phyloP scores from a whole-genome alignment of 2,797 vertebrate species.

The Stomatorhinus walkeri region DNA sequence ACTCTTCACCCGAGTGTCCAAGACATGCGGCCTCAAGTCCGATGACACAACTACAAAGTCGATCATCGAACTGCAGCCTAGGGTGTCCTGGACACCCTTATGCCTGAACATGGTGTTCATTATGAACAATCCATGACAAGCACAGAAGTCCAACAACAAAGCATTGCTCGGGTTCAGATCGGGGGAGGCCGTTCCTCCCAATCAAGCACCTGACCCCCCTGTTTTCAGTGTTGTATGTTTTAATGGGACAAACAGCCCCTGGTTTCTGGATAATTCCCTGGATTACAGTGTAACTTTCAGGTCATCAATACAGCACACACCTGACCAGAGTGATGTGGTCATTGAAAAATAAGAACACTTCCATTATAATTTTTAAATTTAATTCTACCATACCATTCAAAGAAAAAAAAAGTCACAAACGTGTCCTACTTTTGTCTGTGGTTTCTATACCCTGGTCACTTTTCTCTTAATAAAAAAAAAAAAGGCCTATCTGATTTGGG shows the following conservation, averaged over 20 bases:
- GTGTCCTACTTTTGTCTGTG: not conserved
- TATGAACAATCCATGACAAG: no score
- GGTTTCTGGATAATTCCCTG: not conserved
- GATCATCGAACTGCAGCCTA: no score
- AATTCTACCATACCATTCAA: not conserved
- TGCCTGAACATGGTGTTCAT: no score
- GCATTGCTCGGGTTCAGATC: no score
- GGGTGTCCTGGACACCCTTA: no score
- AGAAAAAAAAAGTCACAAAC: not conserved
- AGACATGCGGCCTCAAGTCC: no score
- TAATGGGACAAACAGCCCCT: not conserved
- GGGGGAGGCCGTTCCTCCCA: no score
- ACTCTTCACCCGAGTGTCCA: no score
- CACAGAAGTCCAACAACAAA: no score
- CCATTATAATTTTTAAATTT: not conserved
- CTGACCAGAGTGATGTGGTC: not conserved
- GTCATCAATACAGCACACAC: not conserved
- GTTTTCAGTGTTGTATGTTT: not conserved
- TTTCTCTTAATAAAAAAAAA: not conserved
- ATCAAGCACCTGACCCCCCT: conserved; percentile 43
- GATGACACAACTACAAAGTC: no score
- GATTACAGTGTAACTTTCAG: not conserved
- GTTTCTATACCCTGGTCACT: not conserved
- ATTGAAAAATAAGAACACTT: not conserved
- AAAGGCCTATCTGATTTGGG: not conserved